Evolutionary conservation across 1,140 invertebrate species (phyloP).

Genomic region (Pogonus chalceus): DNA sequence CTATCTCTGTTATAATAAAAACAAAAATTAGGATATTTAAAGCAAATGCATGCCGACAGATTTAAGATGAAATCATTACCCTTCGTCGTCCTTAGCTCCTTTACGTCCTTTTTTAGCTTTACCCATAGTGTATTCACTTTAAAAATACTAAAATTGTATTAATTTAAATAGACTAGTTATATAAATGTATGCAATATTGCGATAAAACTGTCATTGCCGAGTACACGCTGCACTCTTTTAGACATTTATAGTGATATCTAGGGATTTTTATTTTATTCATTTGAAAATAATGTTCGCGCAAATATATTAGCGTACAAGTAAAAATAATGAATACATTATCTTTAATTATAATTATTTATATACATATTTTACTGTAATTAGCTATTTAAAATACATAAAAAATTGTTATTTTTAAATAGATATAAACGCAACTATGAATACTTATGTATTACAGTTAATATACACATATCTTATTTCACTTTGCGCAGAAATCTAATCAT

Average conservation of each 20-base stretch:
- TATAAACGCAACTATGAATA: no score
- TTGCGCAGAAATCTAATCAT: no score
- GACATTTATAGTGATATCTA: conserved; percentile 31
- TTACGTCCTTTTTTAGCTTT: conserved; percentile 61
- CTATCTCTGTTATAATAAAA: conserved; percentile 25
- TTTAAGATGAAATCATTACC: conserved; percentile 39
- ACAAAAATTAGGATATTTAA: conserved; percentile 27
- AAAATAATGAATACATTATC: no score
- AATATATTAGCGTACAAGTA: no score
- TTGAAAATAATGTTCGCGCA: no score
- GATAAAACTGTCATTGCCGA: conserved; percentile 24
- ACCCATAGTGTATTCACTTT: conserved; percentile 41
- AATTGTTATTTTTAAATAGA: no score
- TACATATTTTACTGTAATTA: no score
- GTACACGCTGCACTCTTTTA: conserved; percentile 24
- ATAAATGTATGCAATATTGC: conserved; percentile 27
- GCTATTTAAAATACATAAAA: no score
- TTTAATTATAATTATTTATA: no score
- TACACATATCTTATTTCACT: no score
- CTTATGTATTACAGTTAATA: no score
- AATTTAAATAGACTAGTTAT: conserved; percentile 30
- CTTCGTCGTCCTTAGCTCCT: conserved; percentile 49
- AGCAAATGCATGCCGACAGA: conserved; percentile 20
- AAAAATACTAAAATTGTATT: background rate
- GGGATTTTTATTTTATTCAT: conserved; percentile 39